These are phyloP conservation scores for Invenusta paracnida DNA, from an alignment of 2,888 invertebrate genomes.

Conservation along the genomic window DNA sequence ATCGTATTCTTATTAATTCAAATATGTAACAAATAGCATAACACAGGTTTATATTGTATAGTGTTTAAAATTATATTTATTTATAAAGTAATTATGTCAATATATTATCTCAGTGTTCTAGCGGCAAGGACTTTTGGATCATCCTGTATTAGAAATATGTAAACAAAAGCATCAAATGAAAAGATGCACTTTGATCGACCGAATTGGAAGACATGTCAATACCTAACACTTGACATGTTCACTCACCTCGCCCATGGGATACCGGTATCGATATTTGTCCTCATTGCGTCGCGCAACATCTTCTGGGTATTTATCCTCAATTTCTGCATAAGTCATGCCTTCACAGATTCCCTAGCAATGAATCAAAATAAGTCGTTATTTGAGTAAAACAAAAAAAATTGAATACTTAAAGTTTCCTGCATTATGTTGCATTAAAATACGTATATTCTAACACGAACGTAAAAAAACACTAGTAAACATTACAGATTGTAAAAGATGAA, in stretches of 20 bases:
- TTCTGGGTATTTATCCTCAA: slow-evolving; percentile 80
- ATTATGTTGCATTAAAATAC: no score
- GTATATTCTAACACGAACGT: no score
- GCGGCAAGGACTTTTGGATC: background rate
- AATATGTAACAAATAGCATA: background rate
- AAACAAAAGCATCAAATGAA: no score
- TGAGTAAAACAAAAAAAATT: no score
- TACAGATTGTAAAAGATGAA: no score
- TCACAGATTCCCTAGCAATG: slow-evolving; percentile 98
- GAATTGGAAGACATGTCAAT: no score
- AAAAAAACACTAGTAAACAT: no score
- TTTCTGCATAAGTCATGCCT: slow-evolving; percentile 86
- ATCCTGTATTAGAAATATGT: background rate
- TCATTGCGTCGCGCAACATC: slow-evolving; percentile 85
- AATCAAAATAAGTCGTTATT: no score
- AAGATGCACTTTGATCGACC: no score
- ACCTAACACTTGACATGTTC: no score
- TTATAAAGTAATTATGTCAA: background rate
- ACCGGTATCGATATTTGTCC: slow-evolving; percentile 74
- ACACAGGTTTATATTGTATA: background rate
- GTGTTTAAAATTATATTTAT: background rate
- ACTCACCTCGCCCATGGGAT: slow-evolving; percentile 47
- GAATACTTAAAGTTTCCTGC: no score
- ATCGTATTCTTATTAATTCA: background rate
- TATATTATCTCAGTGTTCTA: background rate